Percentiles rank a stretch among this genome's conserved stretches.
These are phyloP conservation scores for Castor canadensis DNA, from an alignment of 2,113 vertebrate genomes.

Conservation along the genomic window DNA sequence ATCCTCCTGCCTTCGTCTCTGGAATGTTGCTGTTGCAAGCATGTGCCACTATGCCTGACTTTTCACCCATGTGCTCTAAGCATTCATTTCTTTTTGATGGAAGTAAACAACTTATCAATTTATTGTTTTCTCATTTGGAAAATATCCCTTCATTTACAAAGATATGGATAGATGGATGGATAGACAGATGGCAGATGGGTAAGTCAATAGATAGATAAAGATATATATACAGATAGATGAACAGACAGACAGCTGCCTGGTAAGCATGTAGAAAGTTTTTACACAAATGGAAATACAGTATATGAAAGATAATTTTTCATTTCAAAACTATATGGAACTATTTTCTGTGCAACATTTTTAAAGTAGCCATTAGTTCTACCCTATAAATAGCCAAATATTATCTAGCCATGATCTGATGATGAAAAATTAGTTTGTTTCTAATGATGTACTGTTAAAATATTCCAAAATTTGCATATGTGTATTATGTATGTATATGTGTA, in stretches of 20 bases:
- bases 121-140: not conserved
- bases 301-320: not conserved
- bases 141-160: too few relatives aligned
- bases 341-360: not conserved
- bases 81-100: not conserved
- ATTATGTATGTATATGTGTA: not conserved
- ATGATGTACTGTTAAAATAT: not conserved
- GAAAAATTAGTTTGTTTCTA: not conserved
- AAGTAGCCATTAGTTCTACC: not conserved
- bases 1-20: too few relatives aligned
- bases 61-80: not conserved
- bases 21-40: too few relatives aligned
- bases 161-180: too few relatives aligned
- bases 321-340: not conserved
- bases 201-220: too few relatives aligned
- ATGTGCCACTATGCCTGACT: too few relatives aligned
- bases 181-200: too few relatives aligned
- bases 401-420: not conserved
- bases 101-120: not conserved
- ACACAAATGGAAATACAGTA: not conserved
- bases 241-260: not conserved
- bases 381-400: not conserved
- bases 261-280: not conserved
- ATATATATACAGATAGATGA: not conserved
- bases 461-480: not conserved